Percentiles rank a stretch among this genome's conserved stretches.
These are phyloP conservation scores for Thymelicus sylvestris DNA, from an alignment of 2,888 invertebrate species.

Conservation along the genomic window DNA sequence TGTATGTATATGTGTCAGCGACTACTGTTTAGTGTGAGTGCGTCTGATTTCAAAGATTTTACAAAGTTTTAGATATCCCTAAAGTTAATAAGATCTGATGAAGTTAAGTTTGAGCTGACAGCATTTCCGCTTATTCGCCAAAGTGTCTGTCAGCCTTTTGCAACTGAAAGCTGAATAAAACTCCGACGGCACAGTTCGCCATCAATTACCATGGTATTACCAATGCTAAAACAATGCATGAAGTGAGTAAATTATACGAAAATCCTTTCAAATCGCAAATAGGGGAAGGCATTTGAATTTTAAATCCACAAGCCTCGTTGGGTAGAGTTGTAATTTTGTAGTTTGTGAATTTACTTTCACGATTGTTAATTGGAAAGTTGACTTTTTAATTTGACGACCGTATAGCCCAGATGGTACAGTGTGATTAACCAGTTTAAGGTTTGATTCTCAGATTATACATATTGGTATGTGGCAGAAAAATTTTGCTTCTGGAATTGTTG, in stretches of 20 bases:
- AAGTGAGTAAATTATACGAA: constrained; percentile 25
- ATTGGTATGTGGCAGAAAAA: too few relatives aligned
- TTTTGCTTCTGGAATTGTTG: too few relatives aligned
- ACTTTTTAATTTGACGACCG: background rate
- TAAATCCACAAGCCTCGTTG: constrained; percentile 14
- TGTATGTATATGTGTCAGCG: too few relatives aligned
- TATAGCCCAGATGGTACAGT: too few relatives aligned
- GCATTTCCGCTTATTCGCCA: background rate
- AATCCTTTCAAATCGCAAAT: constrained; percentile 31
- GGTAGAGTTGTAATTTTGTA: constrained; percentile 10
- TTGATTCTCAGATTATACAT: too few relatives aligned
- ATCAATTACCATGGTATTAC: constrained; percentile 29
- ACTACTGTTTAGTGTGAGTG: too few relatives aligned
- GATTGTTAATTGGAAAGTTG: background rate
- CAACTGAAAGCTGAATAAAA: background rate
- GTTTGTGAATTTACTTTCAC: constrained; percentile 16
- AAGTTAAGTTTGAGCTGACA: too few relatives aligned
- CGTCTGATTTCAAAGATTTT: too few relatives aligned
- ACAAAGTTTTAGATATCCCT: too few relatives aligned
- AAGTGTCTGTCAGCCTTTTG: background rate
- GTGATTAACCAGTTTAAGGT: too few relatives aligned
- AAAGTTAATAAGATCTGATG: too few relatives aligned
- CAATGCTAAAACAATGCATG: constrained; percentile 28
- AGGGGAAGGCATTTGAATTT: constrained; percentile 28
- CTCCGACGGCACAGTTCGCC: background rate